phyloP scores from a whole-genome alignment of 2,113 vertebrate species.

The Ascaphus truei region DNA sequence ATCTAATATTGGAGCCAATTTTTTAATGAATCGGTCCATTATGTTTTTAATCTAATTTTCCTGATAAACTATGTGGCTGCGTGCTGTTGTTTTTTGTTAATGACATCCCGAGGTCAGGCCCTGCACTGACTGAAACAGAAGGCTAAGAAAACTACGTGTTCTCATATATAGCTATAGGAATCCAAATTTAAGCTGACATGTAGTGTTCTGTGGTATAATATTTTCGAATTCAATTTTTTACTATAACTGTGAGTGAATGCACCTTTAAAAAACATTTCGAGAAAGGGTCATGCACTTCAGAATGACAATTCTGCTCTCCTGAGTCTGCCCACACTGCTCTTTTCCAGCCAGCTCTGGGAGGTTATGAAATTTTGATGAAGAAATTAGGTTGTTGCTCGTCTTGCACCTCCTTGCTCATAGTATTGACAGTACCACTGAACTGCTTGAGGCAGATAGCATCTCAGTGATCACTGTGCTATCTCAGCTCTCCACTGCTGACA shows the following conservation, averaged over 20 bases:
- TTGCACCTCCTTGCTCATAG: slow-evolving; percentile 88
- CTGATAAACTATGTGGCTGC: too few species aligned
- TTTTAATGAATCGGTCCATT: too few species aligned
- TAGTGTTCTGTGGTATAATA: background rate
- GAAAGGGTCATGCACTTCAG: slow-evolving; percentile 24
- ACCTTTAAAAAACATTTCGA: background rate
- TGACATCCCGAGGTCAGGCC: too few species aligned
- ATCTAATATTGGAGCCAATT: too few species aligned
- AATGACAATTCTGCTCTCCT: slow-evolving; percentile 1
- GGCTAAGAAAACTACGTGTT: too few species aligned
- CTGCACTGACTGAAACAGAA: too few species aligned
- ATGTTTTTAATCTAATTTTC: too few species aligned
- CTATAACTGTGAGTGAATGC: background rate
- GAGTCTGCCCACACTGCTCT: slow-evolving; percentile 27
- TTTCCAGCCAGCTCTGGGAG: slow-evolving; percentile 54
- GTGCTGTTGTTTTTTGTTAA: too few species aligned
- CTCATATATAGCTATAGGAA: too few species aligned
- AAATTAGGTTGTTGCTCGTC: slow-evolving; percentile 98
- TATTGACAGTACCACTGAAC: slow-evolving; percentile 90
- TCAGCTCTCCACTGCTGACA: slow-evolving; percentile 82
- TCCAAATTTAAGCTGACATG: too few species aligned
- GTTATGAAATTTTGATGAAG: slow-evolving; percentile 94
- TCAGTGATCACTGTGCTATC: slow-evolving; percentile 62
- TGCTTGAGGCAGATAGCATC: slow-evolving; percentile 79
- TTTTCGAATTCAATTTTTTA: background rate